Evolutionary conservation across 2,797 vertebrate species (phyloP).

Genomic region (Uromys caudimaculatus): DNA sequence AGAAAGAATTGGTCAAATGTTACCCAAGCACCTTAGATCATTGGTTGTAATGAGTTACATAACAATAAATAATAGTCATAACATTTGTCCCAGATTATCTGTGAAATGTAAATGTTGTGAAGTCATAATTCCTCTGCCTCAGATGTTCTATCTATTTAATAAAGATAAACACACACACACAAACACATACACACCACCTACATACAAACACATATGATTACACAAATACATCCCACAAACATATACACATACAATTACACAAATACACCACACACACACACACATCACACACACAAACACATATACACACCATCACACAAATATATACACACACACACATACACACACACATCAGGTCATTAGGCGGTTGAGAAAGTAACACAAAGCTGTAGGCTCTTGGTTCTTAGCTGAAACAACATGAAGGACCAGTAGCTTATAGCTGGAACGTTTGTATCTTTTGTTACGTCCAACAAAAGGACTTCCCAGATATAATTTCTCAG

Average conservation of each 20-base stretch:
- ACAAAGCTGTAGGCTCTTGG: neutral
- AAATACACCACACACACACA: neutral
- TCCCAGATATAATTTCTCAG: neutral
- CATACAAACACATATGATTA: neutral
- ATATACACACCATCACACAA: neutral
- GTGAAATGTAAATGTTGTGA: constrained; percentile 31
- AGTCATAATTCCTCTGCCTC: constrained; percentile 12
- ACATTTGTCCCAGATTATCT: constrained; percentile 6
- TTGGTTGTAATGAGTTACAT: neutral
- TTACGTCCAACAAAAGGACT: neutral
- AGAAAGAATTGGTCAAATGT: constrained; percentile 43
- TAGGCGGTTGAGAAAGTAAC: neutral
- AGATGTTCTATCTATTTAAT: constrained; percentile 28
- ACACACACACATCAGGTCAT: neutral
- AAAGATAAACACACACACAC: neutral
- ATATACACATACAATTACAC: neutral
- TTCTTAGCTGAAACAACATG: neutral
- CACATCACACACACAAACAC: neutral
- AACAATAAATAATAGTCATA: constrained; percentile 35
- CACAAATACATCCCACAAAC: neutral
- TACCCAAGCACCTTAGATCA: neutral
- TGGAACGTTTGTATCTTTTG: neutral
- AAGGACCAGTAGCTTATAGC: neutral
- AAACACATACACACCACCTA: neutral
- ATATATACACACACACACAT: neutral